A percentile compares a stretch with the other conserved stretches of the same genome.
These are phyloP conservation scores for Macroteleia sp. DNA, from an alignment of 2,888 invertebrate genomes.

Conservation along the genomic window DNA sequence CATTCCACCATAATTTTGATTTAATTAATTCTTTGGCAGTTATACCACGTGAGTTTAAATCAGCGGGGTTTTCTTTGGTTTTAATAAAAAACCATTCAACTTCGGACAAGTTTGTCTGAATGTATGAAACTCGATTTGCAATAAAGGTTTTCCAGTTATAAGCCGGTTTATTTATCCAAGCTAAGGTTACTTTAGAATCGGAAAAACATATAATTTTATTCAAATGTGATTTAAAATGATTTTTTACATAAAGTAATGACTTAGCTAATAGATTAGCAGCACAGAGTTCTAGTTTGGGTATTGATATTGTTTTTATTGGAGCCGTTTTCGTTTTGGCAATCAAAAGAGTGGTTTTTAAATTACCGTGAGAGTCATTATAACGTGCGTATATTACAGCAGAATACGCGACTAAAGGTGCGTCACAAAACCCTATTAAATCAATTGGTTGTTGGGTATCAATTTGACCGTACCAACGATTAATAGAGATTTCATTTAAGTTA, in stretches of 20 bases:
- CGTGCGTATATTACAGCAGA: neutral
- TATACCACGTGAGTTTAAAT: conserved; percentile 7
- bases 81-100: neutral
- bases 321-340: neutral
- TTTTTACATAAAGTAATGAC: neutral
- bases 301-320: neutral
- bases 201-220: neutral
- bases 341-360: neutral
- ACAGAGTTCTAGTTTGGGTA: conserved; percentile 2
- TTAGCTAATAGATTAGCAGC: neutral
- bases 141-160: neutral
- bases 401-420: neutral
- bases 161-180: neutral
- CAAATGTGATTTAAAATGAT: too few relatives aligned
- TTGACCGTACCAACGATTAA: neutral
- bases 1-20: conserved; percentile 13
- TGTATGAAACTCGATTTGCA: neutral
- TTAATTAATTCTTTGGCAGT: neutral
- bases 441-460: neutral
- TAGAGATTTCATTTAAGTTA: neutral
- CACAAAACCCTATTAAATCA: neutral
- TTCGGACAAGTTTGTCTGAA: neutral
- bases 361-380: neutral
- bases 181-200: neutral
- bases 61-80: conserved; percentile 4